Base-by-base conservation (phyloP, 2,888 invertebrate species). In the Lucinisca nassula region DNA sequence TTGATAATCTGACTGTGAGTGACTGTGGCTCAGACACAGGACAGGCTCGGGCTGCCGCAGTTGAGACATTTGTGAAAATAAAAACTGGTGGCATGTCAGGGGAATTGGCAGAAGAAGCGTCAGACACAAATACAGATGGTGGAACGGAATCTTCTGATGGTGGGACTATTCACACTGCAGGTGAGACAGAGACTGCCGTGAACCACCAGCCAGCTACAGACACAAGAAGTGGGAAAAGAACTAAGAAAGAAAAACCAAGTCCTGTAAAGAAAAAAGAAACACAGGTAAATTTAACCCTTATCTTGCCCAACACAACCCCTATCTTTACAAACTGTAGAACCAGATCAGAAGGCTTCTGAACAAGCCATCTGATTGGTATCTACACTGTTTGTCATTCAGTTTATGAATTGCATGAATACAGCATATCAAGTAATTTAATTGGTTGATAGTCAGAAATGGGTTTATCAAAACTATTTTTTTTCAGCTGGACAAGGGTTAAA, bases 201-300 rank as follows among this genome's bases (percentile, higher is more conserved):
- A 67, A 67, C 35, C 75, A 21, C 14, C 77, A 72, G n/a, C 81
- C 78, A 74, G n/a, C 77, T n/a, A 61, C 79, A 27, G 79, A 75
- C n/a, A 70, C 58, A 38, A 79, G 85, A 14, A 72, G 70, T 35
- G 83, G 88, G 4, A 85, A 85, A 67, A 58, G 81, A 0, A 45
- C 67, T 27, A 89, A 89, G 67, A 89, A 89, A 72, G 89, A 86
- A 70, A 89, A 89, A 82, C 80, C 80, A n/a, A 70, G 84, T 35
- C 84, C 89, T 35, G 61, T 89, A 24, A 89, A 84, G 84, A 89
- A 89, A 58, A 89, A 89, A 79, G 89, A 89, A 55, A 84, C 89
- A 37, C 87, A 89, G 87, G 89, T 89, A 77, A 61, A 21, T 24
- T 55, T 3, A 32, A 58, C n/a, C 10, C n/a, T 58, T 58, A 6